Conservation (phyloP, 2,113 vertebrate species). For the Hydrochoerus hydrochaeris region DNA sequence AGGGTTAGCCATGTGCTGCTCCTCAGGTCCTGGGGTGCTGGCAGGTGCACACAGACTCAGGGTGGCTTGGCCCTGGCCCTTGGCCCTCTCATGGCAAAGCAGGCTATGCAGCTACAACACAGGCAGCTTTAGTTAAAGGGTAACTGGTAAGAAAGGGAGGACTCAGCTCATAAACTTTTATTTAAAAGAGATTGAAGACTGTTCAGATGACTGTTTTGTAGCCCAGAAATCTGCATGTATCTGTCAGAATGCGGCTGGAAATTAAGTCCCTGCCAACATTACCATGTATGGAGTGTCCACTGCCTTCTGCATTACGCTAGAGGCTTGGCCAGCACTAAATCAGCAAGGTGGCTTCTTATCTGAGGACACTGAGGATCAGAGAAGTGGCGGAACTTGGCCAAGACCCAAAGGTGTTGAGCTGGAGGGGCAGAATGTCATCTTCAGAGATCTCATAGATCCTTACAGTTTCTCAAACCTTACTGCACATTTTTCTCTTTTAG, state of each 20-base stretch:
- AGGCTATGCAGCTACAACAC: conserved; percentile 79
- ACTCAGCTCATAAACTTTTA: neutral
- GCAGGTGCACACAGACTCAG: neutral
- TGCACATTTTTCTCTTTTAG: neutral
- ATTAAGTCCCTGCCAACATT: neutral
- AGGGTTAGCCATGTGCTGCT: conserved; percentile 56
- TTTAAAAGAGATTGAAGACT: conserved; percentile 66
- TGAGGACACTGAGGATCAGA: neutral
- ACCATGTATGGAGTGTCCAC: neutral
- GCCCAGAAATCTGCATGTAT: conserved; percentile 33
- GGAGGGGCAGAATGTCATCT: neutral
- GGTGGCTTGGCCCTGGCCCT: conserved; percentile 55
- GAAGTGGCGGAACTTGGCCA: neutral
- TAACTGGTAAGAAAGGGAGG: conserved; percentile 43
- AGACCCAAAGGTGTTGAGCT: neutral
- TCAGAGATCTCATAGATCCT: too few relatives aligned
- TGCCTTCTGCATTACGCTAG: accelerated
- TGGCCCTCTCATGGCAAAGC: conserved; percentile 21
- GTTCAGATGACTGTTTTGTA: conserved; percentile 39
- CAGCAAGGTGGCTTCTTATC: accelerated
- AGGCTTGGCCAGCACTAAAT: neutral
- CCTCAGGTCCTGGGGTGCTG: neutral
- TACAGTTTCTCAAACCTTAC: neutral
- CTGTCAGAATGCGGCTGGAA: neutral
- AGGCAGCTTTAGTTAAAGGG: conserved; percentile 78